These are phyloP conservation scores for Caprella mutica DNA, from an alignment of 2,888 invertebrate genomes.

Conservation along the genomic window DNA sequence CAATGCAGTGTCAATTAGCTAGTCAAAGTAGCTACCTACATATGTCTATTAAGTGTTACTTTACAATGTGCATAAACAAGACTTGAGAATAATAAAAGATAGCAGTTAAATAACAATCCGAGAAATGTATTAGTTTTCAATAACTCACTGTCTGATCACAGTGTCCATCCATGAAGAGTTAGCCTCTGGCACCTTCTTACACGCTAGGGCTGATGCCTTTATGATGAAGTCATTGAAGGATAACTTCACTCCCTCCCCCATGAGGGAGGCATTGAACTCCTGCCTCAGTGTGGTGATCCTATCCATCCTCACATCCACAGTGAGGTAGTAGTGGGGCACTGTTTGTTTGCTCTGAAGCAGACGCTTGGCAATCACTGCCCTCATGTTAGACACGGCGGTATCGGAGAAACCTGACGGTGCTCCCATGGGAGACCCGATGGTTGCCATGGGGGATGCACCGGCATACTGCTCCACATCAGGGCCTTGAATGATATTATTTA, in stretches of 20 bases:
- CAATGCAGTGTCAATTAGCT: no score
- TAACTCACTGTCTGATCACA: conserved; percentile 71
- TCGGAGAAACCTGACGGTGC: conserved; percentile 49
- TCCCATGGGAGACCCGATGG: not conserved
- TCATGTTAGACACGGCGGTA: conserved; percentile 69
- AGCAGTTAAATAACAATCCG: no score
- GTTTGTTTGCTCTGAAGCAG: conserved; percentile 74
- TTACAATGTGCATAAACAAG: no score
- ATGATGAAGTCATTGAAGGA: conserved; percentile 94
- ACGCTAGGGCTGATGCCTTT: conserved; percentile 82
- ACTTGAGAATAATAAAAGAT: no score
- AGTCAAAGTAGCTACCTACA: no score
- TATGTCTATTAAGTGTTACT: no score
- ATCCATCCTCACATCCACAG: conserved; percentile 74
- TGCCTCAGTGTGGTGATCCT: conserved; percentile 57
- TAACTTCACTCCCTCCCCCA: conserved; percentile 67
- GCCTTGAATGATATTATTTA: conserved; percentile 20
- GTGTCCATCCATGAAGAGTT: conserved; percentile 93
- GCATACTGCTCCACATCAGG: conserved; percentile 31
- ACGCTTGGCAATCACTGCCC: conserved; percentile 78
- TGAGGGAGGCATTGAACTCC: conserved; percentile 64
- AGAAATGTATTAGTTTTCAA: no score
- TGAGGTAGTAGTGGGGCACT: conserved; percentile 94
- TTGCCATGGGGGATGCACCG: conserved; percentile 8
- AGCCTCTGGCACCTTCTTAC: conserved; percentile 76